These are phyloP conservation scores for Clytia hemisphaerica DNA, from an alignment of 30 jellyfish, hydroid and myxozoan genomes.

Conservation along the genomic window DNA sequence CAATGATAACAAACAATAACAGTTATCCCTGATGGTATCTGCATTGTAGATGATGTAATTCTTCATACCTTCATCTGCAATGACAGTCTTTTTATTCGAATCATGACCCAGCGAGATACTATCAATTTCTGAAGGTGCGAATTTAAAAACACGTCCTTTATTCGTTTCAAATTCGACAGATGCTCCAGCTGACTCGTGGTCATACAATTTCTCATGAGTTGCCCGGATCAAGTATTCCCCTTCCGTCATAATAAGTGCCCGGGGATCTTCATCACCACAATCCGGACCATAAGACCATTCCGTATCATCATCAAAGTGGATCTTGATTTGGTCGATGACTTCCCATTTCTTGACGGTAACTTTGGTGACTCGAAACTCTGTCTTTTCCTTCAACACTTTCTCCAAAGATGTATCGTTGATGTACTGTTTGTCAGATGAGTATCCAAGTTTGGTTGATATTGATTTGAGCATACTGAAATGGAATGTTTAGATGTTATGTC, in stretches of 20 bases:
- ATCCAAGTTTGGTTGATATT: too few relatives aligned
- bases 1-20: too few relatives aligned
- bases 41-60: too few relatives aligned
- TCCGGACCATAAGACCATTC: neutral
- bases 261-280: neutral
- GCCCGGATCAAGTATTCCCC: neutral
- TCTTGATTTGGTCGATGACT: neutral
- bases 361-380: neutral
- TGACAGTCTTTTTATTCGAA: too few relatives aligned
- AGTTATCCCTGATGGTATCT: too few relatives aligned
- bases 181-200: neutral
- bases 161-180: conserved; percentile 1
- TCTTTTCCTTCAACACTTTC: too few relatives aligned
- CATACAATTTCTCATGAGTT: neutral
- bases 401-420: too few relatives aligned
- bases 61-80: too few relatives aligned
- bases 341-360: neutral
- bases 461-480: too few relatives aligned
- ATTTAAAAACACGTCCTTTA: neutral
- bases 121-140: neutral
- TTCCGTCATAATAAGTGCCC: neutral
- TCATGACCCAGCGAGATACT: too few relatives aligned
- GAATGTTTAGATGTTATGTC: too few relatives aligned
- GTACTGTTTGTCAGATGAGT: too few relatives aligned
- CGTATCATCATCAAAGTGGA: neutral